Base-by-base conservation (phyloP, 2,888 invertebrate species). In the Patella depressa region DNA sequence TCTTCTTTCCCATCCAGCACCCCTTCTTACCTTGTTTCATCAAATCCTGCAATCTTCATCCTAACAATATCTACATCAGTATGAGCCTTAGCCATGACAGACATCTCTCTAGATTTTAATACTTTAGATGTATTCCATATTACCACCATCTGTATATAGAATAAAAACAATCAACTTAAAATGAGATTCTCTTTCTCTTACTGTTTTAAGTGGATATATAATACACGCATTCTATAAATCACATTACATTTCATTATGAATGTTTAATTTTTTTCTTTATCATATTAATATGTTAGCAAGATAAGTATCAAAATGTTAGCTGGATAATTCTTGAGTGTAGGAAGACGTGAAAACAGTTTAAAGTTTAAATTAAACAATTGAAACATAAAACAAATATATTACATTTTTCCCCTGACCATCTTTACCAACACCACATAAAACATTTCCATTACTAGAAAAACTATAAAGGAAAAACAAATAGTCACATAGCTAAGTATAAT, bases 391-490 rank as follows among this genome's bases (percentile, higher is more conserved):
- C 1, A 29, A 2, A 29, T 29, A 3, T 29, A 45, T 89, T 82
- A 90, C 90, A 87, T 89, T 90, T 87, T 89, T 90, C 12, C 90
- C 88, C 79, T 91, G 91, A n/a, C 82, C 85, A 80, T 91, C 91
- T 78, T 89, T 90, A 5, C 91, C 91, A 55, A 91, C 90, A 69
- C 91, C 91, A 87, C 90, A 91, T n/a, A 91, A 79, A 19, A 89
- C 79, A 79, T 81, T 85, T n/a, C 91, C 91, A 81, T 87, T 88
- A 71, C 88, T 85, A 55, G 91, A 90, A 82, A 91, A 89, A 79
- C 88, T 89, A 81, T 76, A 85, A 86, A 74, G 70, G 45, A 53
- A 76, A 11, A 75, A 7, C 45, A 45, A 45, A 45, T 45, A 45
- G 45, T 45, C 45, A 45, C 14, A 12, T 73, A 54, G 29, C 71